Conservation (phyloP, 2,888 invertebrate species). For the Electrophaes corylata region DNA sequence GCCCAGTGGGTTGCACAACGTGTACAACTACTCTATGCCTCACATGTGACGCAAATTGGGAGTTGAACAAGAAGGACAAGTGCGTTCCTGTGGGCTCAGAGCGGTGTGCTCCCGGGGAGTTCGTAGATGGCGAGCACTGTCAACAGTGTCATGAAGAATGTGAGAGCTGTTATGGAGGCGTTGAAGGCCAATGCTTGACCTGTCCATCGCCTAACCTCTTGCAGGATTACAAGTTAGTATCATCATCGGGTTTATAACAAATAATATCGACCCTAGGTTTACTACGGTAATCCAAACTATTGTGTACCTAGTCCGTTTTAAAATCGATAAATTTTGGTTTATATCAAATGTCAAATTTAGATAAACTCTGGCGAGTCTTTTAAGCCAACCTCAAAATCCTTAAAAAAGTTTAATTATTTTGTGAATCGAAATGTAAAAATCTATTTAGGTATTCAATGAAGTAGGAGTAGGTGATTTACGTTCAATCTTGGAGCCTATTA, state of each 20-base stretch:
- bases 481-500: not conserved
- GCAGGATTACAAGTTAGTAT: constrained; percentile 80
- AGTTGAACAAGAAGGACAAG: constrained; percentile 89
- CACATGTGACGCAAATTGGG: constrained; percentile 90
- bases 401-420: too few species aligned
- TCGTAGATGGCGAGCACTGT: constrained; percentile 86
- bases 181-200: constrained; percentile 89
- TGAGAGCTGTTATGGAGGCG: constrained; percentile 91
- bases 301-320: too few species aligned
- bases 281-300: too few species aligned
- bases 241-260: not conserved
- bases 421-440: too few species aligned
- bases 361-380: too few species aligned
- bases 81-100: constrained; percentile 89
- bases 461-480: too few species aligned
- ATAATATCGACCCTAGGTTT: too few species aligned
- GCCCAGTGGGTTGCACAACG: constrained; percentile 90
- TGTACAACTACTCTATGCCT: constrained; percentile 90
- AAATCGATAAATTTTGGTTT: too few species aligned
- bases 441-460: too few species aligned
- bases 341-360: too few species aligned
- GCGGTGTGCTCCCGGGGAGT: constrained; percentile 87
- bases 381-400: too few species aligned
- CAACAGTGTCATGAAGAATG: constrained; percentile 91
- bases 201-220: constrained; percentile 89